Evolutionary conservation across 2,797 vertebrate species (phyloP), one percentile per base, ranked within the genome.

Genomic region (Phaenicophaeus curvirostris): DNA sequence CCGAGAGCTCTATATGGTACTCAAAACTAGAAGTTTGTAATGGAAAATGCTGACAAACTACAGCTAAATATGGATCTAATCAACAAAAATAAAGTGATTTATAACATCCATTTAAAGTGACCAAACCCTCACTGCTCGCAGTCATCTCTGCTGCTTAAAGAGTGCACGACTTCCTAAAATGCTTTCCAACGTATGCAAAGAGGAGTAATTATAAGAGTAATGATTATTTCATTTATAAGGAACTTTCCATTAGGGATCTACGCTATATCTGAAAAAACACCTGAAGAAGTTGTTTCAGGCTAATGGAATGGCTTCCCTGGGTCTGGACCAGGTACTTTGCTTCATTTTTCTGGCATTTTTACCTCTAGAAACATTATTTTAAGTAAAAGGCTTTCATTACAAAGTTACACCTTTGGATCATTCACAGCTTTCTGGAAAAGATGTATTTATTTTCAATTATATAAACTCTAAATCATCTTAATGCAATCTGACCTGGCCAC

Each of bases 41-140:
- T 37, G 37, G 74, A 95, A 95, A 90, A 94, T 44, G 87, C 85
- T 96, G 91, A 94, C 87, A 84, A 91, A 90, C 71, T 79, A 57
- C n/a, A 86, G 63, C 83, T 94, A 91, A 88, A 88, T 94, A 82
- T 58, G 80, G 77, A 85, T 59, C 67, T 82, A 77, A 79, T 17
- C 90, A 89, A 94, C 59, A 92, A 79, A 95, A 94, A 93, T 69
- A 74, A 79, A 90, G 48, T 78, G 79, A 95, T 81, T 93, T 93
- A 85, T 88, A 88, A 69, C 69, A 87, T 41, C 58, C 62, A 73
- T 68, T 89, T 93, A 51, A 86, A 90, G 71, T 67, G 41, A 94
- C 74, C 77, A 71, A 96, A 94, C 82, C 51, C 89, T 89, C 87
- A 87, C 16, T 67, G 87, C 57, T 94, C 83, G n/a, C 48, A 88